phyloP scores from a whole-genome alignment of 1,140 invertebrate species.

The Stegodyphus mimosarum region DNA sequence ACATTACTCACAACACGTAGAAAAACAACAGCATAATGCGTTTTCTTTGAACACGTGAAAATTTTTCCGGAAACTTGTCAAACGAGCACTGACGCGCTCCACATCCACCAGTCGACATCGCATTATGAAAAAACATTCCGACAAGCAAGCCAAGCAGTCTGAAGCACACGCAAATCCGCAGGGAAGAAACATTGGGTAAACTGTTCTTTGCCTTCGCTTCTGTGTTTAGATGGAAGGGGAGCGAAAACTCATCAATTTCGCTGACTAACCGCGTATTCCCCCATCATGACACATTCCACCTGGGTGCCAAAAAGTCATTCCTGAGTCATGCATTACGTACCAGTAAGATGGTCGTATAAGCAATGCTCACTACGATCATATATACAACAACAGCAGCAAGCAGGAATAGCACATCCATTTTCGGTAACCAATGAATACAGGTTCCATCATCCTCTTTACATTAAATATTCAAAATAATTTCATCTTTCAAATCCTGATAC shows the following conservation, averaged over 20 bases:
- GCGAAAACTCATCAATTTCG: slow-evolving; percentile 49
- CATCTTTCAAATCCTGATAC: neutral
- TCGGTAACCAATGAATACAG: neutral
- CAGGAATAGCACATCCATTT: neutral
- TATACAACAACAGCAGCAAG: neutral
- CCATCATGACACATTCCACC: slow-evolving; percentile 51
- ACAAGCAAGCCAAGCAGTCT: neutral
- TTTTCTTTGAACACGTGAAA: neutral
- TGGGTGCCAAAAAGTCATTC: slow-evolving; percentile 52
- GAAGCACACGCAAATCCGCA: neutral
- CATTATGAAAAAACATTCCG: neutral
- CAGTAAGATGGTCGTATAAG: too few species aligned
- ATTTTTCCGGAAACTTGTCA: neutral
- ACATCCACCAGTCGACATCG: neutral
- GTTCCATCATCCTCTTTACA: neutral
- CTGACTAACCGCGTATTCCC: slow-evolving; percentile 38
- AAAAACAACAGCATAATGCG: too few species aligned
- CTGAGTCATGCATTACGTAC: slow-evolving; percentile 25
- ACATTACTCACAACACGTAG: too few species aligned
- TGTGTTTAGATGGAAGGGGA: neutral
- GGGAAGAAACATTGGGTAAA: neutral
- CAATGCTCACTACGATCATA: neutral
- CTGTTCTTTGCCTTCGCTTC: neutral
- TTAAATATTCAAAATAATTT: neutral
- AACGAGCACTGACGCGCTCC: neutral